Evolutionary conservation across 2,113 vertebrate genomes (phyloP).

Genomic region (Myotis yumanensis): DNA sequence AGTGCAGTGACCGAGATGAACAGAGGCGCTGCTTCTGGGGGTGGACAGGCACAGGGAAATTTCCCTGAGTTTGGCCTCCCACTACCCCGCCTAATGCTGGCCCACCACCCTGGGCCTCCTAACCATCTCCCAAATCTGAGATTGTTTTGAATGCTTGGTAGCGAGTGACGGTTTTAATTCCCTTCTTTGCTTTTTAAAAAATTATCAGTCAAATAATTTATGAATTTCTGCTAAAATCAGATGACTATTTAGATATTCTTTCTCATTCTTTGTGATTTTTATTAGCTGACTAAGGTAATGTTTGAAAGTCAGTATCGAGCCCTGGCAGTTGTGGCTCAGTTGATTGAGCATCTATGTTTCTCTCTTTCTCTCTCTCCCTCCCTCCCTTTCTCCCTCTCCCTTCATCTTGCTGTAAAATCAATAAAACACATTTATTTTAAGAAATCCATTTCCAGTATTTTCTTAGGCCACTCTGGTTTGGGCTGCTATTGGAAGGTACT

Average conservation of each 20-base stretch:
- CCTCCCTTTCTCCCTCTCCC: neutral
- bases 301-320: neutral
- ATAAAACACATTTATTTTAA: no score
- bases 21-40: neutral
- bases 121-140: no score
- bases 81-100: neutral
- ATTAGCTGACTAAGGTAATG: neutral
- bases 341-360: neutral
- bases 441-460: neutral
- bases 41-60: fast-evolving
- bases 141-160: neutral
- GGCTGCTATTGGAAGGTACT: neutral
- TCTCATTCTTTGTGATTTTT: neutral
- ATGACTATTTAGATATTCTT: neutral
- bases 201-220: neutral
- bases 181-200: neutral
- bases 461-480: neutral
- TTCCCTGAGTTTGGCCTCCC: neutral
- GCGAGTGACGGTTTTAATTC: neutral
- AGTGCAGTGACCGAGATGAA: neutral
- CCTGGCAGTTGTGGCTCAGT: neutral
- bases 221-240: constrained; percentile 5
- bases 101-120: neutral
- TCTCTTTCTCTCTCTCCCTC: neutral
- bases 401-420: no score